Evolutionary conservation across 2,113 vertebrate species (phyloP), one percentile per base, ranked within the genome.

Genomic region (Talpa occidentalis): DNA sequence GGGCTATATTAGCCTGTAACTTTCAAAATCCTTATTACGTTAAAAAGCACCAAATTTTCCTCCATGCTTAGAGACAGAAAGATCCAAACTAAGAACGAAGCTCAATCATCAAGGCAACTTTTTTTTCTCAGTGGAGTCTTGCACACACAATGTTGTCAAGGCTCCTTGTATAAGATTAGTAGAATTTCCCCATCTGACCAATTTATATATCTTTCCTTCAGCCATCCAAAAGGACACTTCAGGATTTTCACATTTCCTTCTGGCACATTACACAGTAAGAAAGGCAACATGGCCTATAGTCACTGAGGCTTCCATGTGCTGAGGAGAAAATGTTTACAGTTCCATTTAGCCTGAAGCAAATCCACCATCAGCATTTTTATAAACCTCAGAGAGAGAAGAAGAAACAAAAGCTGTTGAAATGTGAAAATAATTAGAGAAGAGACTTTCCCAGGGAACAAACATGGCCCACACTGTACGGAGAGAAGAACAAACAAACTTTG

Each of bases 351-450:
- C 93, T 69, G 81, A 69, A 96, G 90, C 90, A 93, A 96, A 94
- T 92, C 87, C 59, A 44, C 91, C 84, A 94, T 97, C 94, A 76
- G 89, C 83, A 42, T 90, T 97, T 95, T 95, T 80, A 73, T 89
- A 95, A 95, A 94, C 62, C 90, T 94, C 37, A 17, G 69, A 93
- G 90, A 95, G 90, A 93, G 86, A 94, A 94, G 87, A 89, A 96
- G 95, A 87, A 96, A 95, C 91, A 96, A 96, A 96, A 96, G 90
- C 95, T 94, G 93, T 96, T 73, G 94, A 96, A 97, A 97, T 94
- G 94, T 96, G 96, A 97, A 94, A 97, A 97, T 94, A 96, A 97
- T 97, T 96, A 97, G 79, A 95, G 86, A 95, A 92, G 86, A 96
- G 90, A 92, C 87, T 96, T 97, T 97, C 93, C 96, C 97, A 96